These are phyloP conservation scores for Canis aureus DNA, from an alignment of 2,113 vertebrate species.

Conservation along the genomic window DNA sequence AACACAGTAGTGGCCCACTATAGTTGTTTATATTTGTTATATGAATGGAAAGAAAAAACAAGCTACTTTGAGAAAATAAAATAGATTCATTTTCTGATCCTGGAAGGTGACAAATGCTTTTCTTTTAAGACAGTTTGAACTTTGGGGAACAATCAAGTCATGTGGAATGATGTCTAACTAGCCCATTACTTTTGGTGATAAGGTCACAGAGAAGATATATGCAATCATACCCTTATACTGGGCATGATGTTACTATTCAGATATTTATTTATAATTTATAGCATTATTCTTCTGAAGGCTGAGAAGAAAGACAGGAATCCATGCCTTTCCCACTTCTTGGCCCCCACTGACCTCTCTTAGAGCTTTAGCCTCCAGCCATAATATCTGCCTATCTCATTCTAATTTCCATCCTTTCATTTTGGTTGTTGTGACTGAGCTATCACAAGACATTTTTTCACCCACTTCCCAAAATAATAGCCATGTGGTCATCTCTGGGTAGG, in stretches of 20 bases:
- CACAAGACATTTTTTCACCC: not conserved
- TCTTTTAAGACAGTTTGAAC: conserved; percentile 35
- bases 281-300: not conserved
- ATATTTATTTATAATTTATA: not conserved
- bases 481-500: not conserved
- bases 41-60: not conserved
- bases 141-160: not conserved
- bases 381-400: not conserved
- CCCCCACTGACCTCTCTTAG: not conserved
- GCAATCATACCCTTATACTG: not conserved
- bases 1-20: not conserved
- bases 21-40: not conserved
- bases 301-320: not conserved
- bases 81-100: not conserved
- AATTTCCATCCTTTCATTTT: not conserved
- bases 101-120: not conserved
- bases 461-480: not conserved
- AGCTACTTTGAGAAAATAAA: conserved; percentile 31
- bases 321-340: not conserved
- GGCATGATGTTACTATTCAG: not conserved
- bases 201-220: not conserved
- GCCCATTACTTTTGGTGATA: not conserved
- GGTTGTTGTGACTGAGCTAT: not conserved
- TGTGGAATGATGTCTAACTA: not conserved
- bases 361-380: not conserved